Percentiles rank a stretch among this genome's conserved stretches.
phyloP scores from a whole-genome alignment of 1,140 invertebrate genomes.

The Drosophila ogumai region DNA sequence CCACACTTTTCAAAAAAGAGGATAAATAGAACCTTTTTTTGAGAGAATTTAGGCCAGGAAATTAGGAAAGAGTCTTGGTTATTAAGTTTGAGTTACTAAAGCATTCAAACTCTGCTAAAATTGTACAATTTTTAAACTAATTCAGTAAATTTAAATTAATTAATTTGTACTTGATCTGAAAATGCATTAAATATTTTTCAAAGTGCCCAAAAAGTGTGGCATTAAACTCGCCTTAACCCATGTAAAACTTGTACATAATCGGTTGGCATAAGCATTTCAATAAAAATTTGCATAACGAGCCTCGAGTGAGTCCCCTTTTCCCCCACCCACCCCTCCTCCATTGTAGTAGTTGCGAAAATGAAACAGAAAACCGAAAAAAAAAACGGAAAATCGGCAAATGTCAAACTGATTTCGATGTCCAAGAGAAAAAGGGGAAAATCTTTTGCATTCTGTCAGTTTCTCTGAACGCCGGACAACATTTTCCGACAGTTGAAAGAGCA shows the following conservation, averaged over 20 bases:
- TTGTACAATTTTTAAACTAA: background rate
- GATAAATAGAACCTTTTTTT: background rate
- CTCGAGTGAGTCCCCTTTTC: background rate
- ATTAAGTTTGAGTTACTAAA: background rate
- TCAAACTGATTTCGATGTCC: slow-evolving; percentile 38
- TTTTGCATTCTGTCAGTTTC: slow-evolving; percentile 51
- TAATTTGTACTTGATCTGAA: background rate
- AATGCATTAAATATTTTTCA: background rate
- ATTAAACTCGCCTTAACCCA: slow-evolving; percentile 51
- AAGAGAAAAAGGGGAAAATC: slow-evolving; percentile 24
- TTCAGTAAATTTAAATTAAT: background rate
- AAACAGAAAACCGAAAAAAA: slow-evolving; percentile 22
- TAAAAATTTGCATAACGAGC: slow-evolving; percentile 74
- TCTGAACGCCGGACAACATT: slow-evolving; percentile 65
- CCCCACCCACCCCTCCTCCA: too few species aligned
- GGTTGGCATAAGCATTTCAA: slow-evolving; percentile 69
- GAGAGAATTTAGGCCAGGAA: background rate
- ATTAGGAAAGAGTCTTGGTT: background rate
- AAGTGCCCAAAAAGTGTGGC: slow-evolving; percentile 14
- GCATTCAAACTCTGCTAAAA: background rate
- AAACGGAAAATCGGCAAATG: slow-evolving; percentile 27
- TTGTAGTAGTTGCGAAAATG: slow-evolving; percentile 56
- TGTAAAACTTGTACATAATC: slow-evolving; percentile 73
- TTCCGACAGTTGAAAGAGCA: slow-evolving; percentile 67
- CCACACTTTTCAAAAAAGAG: background rate